Percentiles rank a stretch among this genome's conserved stretches.
phyloP scores from a whole-genome alignment of 2,888 invertebrate genomes.

The Acanthoscelides obtectus region DNA sequence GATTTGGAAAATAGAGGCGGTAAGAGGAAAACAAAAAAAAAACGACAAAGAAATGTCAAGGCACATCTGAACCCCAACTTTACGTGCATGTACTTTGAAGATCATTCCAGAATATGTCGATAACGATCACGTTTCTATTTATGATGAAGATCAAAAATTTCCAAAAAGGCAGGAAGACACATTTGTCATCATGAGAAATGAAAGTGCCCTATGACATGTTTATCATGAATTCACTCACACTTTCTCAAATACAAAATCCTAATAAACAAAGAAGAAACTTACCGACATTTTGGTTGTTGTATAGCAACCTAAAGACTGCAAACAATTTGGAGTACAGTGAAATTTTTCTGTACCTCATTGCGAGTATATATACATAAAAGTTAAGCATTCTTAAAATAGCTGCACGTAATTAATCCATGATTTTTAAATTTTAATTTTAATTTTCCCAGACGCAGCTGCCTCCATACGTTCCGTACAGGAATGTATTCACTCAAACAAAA shows the following conservation, averaged over 20 bases:
- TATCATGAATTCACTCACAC: background rate
- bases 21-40: too few species aligned
- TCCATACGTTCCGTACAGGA: background rate
- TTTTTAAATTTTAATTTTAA: constrained; percentile 18
- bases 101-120: background rate
- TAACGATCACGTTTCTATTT: too few species aligned
- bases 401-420: constrained; percentile 17
- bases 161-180: too few species aligned
- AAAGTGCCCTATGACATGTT: too few species aligned
- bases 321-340: constrained; percentile 2
- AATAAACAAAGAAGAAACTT: constrained; percentile 5
- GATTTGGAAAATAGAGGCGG: too few species aligned
- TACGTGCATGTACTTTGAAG: background rate
- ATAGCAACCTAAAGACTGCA: constrained; percentile 2
- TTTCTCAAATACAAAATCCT: constrained; percentile 4
- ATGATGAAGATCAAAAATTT: too few species aligned
- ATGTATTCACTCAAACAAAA: background rate
- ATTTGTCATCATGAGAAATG: too few species aligned
- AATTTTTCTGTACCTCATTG: constrained; percentile 8
- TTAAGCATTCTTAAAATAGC: constrained; percentile 26
- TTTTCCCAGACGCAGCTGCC: constrained; percentile 4
- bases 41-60: too few species aligned
- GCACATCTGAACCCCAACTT: background rate
- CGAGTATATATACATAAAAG: constrained; percentile 21
- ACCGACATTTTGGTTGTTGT: constrained; percentile 14